A percentile compares a stretch with the other conserved stretches of the same genome.
These are phyloP conservation scores for Crioceris asparagi DNA, from an alignment of 2,888 invertebrate species.

Conservation along the genomic window DNA sequence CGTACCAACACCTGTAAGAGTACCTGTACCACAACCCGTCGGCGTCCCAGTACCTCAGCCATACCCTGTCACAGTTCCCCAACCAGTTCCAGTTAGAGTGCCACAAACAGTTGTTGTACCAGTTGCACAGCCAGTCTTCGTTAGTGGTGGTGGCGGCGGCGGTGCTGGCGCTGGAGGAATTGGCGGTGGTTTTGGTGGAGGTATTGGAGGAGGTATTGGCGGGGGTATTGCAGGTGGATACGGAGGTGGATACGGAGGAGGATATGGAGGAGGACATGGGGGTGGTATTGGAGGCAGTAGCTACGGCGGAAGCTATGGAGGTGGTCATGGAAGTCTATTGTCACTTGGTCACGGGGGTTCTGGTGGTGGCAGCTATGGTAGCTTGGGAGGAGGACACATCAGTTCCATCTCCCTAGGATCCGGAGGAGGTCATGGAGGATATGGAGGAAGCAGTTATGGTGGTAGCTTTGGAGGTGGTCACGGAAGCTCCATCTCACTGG, in stretches of 20 bases:
- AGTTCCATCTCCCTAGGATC: conserved; percentile 1
- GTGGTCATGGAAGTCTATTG: conserved; percentile 13
- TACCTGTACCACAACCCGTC: conserved; percentile 37
- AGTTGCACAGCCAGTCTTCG: conserved; percentile 23
- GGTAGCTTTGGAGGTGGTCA: conserved; percentile 17
- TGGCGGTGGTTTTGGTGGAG: conserved; percentile 16
- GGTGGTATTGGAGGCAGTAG: conserved; percentile 6
- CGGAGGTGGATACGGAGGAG: conserved; percentile 16
- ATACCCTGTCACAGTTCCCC: conserved; percentile 44
- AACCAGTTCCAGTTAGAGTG: conserved; percentile 39
- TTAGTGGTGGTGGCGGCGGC: conserved; percentile 23
- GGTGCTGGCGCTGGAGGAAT: conserved; percentile 17
- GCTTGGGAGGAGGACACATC: conserved; percentile 5
- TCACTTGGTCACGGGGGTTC: conserved; percentile 7
- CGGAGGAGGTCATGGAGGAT: conserved; percentile 10
- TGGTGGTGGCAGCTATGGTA: conserved; percentile 3
- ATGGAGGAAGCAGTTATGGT: conserved; percentile 12
- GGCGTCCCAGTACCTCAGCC: conserved; percentile 44
- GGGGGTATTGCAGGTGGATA: conserved; percentile 10
- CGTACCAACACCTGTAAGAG: conserved; percentile 41
- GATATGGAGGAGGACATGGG: conserved; percentile 14
- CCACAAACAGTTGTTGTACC: conserved; percentile 27
- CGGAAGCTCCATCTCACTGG: not conserved
- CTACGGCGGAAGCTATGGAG: conserved; percentile 7
- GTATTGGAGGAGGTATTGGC: conserved; percentile 16